Evolutionary conservation across 2,797 vertebrate species (phyloP).

Genomic region (Sandelia bainsii): DNA sequence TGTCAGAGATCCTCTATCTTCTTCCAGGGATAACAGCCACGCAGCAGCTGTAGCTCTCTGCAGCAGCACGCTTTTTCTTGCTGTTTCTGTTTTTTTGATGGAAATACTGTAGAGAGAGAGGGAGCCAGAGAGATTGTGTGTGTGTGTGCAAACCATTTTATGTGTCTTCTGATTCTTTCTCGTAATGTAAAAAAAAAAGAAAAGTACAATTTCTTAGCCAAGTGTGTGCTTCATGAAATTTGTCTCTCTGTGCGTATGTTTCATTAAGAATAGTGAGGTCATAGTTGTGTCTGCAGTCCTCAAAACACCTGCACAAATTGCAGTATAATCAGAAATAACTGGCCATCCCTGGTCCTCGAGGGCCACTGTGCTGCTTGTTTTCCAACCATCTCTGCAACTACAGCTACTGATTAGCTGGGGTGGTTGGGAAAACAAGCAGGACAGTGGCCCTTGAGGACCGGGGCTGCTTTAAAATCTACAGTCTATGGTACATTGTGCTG

Average conservation of each 20-base stretch:
- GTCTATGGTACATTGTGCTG: background rate
- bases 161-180: background rate
- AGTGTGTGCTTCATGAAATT: background rate
- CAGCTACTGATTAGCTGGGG: too few species aligned
- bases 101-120: too few species aligned
- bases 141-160: background rate
- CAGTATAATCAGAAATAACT: background rate
- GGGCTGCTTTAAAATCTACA: background rate
- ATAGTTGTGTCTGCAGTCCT: background rate
- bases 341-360: too few species aligned
- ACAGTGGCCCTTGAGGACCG: too few species aligned
- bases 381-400: too few species aligned
- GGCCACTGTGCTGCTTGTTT: too few species aligned
- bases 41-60: constrained; percentile 40
- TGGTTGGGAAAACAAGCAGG: too few species aligned
- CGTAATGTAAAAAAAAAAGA: too few species aligned
- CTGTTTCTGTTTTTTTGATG: too few species aligned
- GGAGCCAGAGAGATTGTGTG: too few species aligned
- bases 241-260: background rate
- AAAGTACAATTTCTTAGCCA: background rate
- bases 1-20: constrained; percentile 38
- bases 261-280: background rate
- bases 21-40: constrained; percentile 29
- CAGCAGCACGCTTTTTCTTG: background rate
- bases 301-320: background rate